Evolutionary conservation across 2,797 vertebrate species (phyloP).

Genomic region (Spatula clypeata): DNA sequence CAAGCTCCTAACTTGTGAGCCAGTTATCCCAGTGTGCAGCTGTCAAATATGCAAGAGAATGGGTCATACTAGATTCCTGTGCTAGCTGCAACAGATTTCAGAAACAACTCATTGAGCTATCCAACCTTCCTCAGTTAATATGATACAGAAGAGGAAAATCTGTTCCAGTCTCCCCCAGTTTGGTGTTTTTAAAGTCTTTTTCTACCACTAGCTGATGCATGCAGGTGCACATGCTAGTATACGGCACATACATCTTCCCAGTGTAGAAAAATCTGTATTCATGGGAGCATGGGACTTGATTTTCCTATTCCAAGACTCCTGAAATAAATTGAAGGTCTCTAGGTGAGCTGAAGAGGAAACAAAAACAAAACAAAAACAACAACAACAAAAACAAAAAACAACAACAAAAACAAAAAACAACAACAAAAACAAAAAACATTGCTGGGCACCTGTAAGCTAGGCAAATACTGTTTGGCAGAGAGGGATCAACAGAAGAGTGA

Average conservation of each 20-base stretch:
- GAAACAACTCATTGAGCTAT: not conserved
- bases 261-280: not conserved
- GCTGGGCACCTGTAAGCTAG: not conserved
- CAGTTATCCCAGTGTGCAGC: not conserved
- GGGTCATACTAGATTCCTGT: not conserved
- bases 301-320: not conserved
- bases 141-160: not conserved
- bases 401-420: not conserved
- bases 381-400: not conserved
- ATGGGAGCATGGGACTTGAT: not conserved
- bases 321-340: not conserved
- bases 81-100: not conserved
- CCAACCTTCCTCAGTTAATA: not conserved
- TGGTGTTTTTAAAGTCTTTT: not conserved
- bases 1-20: not conserved
- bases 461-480: not conserved
- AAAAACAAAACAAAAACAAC: too few species aligned
- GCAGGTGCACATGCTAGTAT: not conserved
- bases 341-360: too few species aligned
- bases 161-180: not conserved
- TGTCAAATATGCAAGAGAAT: not conserved
- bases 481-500: not conserved
- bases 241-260: fast-evolving
- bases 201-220: not conserved
- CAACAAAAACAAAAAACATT: not conserved